Evolutionary conservation across 1,140 invertebrate species (phyloP), one percentile per base, ranked within the genome.

Genomic region (Zaprionus vittiger): DNA sequence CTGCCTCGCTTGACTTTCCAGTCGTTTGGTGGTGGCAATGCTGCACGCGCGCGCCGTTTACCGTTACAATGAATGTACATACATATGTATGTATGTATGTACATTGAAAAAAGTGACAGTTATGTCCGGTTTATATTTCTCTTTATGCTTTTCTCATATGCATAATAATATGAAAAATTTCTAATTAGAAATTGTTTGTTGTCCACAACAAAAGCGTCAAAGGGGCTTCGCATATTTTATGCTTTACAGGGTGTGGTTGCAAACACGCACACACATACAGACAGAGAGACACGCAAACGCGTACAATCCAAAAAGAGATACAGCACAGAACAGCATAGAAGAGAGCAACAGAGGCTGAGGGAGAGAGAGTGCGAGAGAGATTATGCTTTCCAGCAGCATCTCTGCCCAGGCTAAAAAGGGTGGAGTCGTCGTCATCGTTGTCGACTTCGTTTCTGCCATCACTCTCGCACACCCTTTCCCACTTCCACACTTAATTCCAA

Each of bases 181-280:
- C 85, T 90, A 90, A 89, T 89, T 89, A 90, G 84, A 87, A 89
- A 87, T 79, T 81, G 80, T 74, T n/a, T n/a, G 15, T 41, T 41
- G 38, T 41, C 75, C 82, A 81, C 77, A 85, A 85, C 82, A 85
- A 81, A 85, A 81, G 70, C 67, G 26, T 73, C 57, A 55, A 61
- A 68, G 31, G 70, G 65, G 71, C 76, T 62, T 83, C 70, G 69
- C 77, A 89, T 85, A 87, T 87, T 87, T 87, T 78, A 87, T 89
- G 78, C 81, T 89, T 84, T 79, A 69, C 79, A 89, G 85, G 85
- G 85, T 90, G 85, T 90, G 85, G 85, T 90, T 85, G 83, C 76
- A 71, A 61, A 55, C 38, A 41, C 72, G 12, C 52, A 56, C 56
- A 69, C 38, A 38, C 37, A 63, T 20, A 65, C 38, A 65, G 12